These are phyloP conservation scores for Venturia canescens DNA, from an alignment of 1,140 invertebrate species.

Conservation along the genomic window DNA sequence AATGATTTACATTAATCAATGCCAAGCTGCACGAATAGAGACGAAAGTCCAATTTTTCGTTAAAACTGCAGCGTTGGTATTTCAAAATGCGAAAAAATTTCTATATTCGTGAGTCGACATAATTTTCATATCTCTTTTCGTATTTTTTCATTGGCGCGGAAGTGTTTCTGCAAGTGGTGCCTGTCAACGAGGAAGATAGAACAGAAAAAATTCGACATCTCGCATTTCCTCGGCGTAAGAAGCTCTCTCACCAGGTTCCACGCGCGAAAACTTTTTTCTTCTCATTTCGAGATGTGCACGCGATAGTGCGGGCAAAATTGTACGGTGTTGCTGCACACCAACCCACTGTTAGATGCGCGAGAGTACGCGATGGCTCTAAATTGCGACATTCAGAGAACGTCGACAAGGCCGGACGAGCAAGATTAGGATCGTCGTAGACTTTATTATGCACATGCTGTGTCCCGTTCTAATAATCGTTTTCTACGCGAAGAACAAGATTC, in stretches of 20 bases:
- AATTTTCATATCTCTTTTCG: too few relatives aligned
- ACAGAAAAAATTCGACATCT: too few relatives aligned
- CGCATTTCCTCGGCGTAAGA: too few relatives aligned
- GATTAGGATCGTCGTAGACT: constrained; percentile 61
- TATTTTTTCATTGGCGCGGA: too few relatives aligned
- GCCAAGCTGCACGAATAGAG: too few relatives aligned
- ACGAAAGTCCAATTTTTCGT: too few relatives aligned
- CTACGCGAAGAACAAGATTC: constrained; percentile 33
- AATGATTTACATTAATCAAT: too few relatives aligned
- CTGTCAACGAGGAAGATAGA: too few relatives aligned
- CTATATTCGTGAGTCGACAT: too few relatives aligned
- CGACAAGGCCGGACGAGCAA: constrained; percentile 67
- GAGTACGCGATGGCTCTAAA: constrained; percentile 49
- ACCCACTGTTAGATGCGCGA: constrained; percentile 25
- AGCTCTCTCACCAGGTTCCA: neutral
- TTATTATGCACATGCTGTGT: constrained; percentile 45
- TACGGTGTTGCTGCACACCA: constrained; percentile 8
- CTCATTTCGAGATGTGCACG: constrained; percentile 9
- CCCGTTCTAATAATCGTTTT: constrained; percentile 41
- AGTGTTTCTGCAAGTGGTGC: too few relatives aligned
- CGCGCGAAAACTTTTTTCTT: constrained; percentile 21
- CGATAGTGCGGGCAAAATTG: constrained; percentile 33
- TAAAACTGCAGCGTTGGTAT: too few relatives aligned
- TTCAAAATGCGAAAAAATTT: too few relatives aligned
- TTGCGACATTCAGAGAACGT: constrained; percentile 55